Percentiles rank a stretch among this genome's conserved stretches.
Evolutionary conservation across 2,113 vertebrate species (phyloP).

Genomic region (Prolemur simus): DNA sequence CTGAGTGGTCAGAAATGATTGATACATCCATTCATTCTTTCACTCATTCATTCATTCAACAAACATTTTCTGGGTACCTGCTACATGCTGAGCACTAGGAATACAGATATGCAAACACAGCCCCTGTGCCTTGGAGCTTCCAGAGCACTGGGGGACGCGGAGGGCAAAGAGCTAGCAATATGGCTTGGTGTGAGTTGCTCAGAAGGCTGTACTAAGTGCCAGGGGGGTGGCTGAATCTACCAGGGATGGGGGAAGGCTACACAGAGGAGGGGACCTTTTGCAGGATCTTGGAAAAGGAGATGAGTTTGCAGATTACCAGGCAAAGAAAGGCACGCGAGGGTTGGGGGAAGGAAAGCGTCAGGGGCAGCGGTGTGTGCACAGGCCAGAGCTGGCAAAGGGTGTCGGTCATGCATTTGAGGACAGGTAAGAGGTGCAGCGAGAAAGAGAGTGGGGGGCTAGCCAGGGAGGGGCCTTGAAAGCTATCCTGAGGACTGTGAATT

Average conservation of each 20-base stretch:
- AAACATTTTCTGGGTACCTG: background rate
- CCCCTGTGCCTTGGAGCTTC: background rate
- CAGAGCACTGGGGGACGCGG: background rate
- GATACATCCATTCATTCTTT: background rate
- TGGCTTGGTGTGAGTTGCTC: background rate
- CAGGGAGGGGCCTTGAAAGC: background rate
- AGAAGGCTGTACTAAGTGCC: background rate
- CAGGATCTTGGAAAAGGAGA: background rate
- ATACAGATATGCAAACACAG: background rate
- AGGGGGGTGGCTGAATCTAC: background rate
- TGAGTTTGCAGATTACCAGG: background rate
- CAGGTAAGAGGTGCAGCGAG: fast-evolving
- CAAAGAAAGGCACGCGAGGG: background rate
- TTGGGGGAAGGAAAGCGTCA: background rate
- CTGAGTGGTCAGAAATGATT: background rate
- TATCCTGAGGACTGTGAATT: background rate
- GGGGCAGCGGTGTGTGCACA: too few relatives aligned
- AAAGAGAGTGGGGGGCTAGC: fast-evolving
- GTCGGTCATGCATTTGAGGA: fast-evolving
- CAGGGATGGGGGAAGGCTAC: too few relatives aligned
- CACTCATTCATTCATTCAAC: background rate
- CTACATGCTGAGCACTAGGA: background rate
- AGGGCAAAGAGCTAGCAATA: background rate
- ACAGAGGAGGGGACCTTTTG: background rate
- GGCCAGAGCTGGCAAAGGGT: background rate